A percentile compares a stretch with the other conserved stretches of the same genome.
Conservation (phyloP, 2,888 invertebrate genomes). For the Phania funesta region DNA sequence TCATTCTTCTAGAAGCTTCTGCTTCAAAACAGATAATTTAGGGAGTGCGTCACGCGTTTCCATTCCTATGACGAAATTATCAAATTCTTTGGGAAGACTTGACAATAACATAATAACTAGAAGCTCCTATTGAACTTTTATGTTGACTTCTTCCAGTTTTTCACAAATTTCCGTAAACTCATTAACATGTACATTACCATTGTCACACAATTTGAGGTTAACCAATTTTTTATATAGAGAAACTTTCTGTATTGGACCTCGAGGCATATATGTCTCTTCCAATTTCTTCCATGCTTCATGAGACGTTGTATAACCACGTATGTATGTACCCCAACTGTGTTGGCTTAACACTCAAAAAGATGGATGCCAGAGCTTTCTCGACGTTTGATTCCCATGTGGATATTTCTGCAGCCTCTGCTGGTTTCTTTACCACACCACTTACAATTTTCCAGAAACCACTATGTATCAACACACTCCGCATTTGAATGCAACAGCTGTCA, state of each 20-base stretch:
- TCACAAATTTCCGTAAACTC: slow-evolving; percentile 2
- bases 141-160: slow-evolving; percentile 12
- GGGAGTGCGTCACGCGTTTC: slow-evolving; percentile 45
- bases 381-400: background rate
- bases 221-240: slow-evolving; percentile 45
- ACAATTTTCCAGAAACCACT: slow-evolving; percentile 24
- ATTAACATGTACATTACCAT: background rate
- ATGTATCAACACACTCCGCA: slow-evolving; percentile 33
- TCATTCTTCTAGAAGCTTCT: slow-evolving; percentile 39
- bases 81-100: slow-evolving; percentile 29
- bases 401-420: background rate
- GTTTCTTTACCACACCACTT: background rate
- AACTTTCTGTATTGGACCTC: too few species aligned
- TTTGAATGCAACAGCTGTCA: background rate
- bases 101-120: slow-evolving; percentile 42
- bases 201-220: slow-evolving; percentile 33
- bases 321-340: slow-evolving; percentile 29
- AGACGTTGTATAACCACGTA: slow-evolving; percentile 9
- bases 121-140: slow-evolving; percentile 15
- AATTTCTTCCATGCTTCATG: slow-evolving; percentile 55
- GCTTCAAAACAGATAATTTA: slow-evolving; percentile 1
- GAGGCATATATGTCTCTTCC: slow-evolving; percentile 36
- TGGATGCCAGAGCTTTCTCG: slow-evolving; percentile 24
- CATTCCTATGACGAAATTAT: slow-evolving; percentile 53
- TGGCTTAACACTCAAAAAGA: slow-evolving; percentile 43